A percentile compares a stretch with the other conserved stretches of the same genome.
These are phyloP conservation scores for Drosophila hydei DNA, from an alignment of 1,140 invertebrate species.

Conservation along the genomic window DNA sequence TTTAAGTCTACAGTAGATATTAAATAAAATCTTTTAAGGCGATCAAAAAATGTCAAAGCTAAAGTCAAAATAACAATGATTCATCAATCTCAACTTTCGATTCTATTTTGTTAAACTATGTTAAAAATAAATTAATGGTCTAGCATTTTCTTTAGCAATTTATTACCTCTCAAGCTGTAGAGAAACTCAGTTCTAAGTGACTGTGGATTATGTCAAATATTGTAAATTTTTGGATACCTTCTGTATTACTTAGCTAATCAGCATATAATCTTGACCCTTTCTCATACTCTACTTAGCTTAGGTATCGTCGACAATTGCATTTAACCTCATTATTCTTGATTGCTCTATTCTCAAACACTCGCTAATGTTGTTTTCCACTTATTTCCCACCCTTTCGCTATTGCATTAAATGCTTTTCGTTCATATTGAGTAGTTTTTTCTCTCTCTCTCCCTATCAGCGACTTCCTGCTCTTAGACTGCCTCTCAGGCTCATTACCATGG, in stretches of 20 bases:
- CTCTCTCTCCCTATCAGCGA: neutral
- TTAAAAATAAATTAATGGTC: too few species aligned
- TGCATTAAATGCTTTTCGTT: conserved; percentile 18
- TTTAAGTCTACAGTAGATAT: too few species aligned
- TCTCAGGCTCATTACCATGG: conserved; percentile 65
- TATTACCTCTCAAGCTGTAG: too few species aligned
- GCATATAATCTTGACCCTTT: neutral
- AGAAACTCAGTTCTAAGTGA: too few species aligned
- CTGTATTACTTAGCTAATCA: neutral
- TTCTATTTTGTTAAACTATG: too few species aligned
- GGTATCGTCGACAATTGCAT: neutral
- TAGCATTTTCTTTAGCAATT: too few species aligned
- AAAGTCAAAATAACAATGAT: neutral
- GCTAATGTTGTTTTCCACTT: conserved; percentile 20
- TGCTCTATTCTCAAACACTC: conserved; percentile 6
- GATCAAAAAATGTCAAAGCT: neutral
- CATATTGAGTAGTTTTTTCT: conserved; percentile 24
- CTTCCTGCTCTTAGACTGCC: conserved; percentile 28
- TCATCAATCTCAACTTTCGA: too few species aligned
- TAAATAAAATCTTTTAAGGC: too few species aligned
- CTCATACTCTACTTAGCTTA: neutral
- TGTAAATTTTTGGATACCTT: too few species aligned
- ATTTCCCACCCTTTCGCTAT: neutral
- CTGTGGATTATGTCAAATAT: too few species aligned
- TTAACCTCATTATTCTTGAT: neutral